Conservation (phyloP, 1,140 invertebrate species). For the Meloidogyne chitwoodi region DNA sequence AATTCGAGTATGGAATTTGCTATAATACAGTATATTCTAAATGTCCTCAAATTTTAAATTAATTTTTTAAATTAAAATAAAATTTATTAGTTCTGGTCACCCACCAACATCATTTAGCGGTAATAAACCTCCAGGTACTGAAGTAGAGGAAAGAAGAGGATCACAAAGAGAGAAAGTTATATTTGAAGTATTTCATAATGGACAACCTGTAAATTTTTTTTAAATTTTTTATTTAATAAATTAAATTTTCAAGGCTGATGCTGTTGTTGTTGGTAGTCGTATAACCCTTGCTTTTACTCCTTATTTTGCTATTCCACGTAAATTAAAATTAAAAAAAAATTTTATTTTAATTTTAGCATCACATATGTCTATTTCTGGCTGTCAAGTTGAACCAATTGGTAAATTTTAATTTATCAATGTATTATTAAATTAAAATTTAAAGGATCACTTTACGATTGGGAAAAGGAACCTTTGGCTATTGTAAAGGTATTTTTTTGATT, state of each 20-base stretch:
- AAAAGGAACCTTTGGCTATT: conserved; percentile 57
- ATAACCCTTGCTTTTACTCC: conserved; percentile 58
- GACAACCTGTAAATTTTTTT: conserved; percentile 33
- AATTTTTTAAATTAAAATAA: too few species aligned
- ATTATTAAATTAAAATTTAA: too few species aligned
- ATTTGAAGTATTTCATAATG: conserved; percentile 59
- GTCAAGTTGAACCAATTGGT: conserved; percentile 59
- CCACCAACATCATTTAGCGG: conserved; percentile 5
- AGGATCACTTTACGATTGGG: conserved; percentile 56
- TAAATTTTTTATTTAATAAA: background rate
- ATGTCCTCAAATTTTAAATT: too few species aligned
- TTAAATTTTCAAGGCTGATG: conserved; percentile 41
- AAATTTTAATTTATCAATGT: too few species aligned
- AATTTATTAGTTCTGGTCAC: background rate
- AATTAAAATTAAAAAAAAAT: conserved; percentile 17
- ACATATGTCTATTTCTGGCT: conserved; percentile 57
- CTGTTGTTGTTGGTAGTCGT: conserved; percentile 57
- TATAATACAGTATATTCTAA: too few species aligned
- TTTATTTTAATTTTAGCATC: conserved; percentile 34
- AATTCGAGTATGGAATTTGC: too few species aligned
- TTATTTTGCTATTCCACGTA: conserved; percentile 58
- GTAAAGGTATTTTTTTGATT: conserved; percentile 25
- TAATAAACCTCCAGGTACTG: background rate
- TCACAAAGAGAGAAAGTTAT: conserved; percentile 36
- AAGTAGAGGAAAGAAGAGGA: background rate